phyloP scores from a whole-genome alignment of 2,113 vertebrate species.

The Callipepla californica region DNA sequence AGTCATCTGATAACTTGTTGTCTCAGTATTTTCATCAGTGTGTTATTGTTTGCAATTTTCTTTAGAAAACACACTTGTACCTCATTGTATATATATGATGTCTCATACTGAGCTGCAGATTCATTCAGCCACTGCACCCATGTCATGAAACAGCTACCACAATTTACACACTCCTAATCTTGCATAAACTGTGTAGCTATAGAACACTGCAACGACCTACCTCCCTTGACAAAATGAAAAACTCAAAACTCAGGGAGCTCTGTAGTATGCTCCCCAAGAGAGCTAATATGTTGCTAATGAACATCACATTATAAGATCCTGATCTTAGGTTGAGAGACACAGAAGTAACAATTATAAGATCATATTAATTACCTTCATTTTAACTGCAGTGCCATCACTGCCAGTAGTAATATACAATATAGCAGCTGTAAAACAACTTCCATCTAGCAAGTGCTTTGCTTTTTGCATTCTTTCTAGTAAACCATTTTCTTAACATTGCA shows the following conservation, averaged over 20 bases:
- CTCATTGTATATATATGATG: fast-evolving
- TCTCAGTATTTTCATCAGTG: not conserved
- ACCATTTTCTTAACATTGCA: not conserved
- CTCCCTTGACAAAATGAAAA: not conserved
- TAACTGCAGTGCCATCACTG: not conserved
- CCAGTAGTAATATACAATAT: not conserved
- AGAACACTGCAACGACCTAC: not conserved
- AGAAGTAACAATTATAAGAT: not conserved
- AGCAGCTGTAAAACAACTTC: not conserved
- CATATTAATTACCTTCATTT: not conserved
- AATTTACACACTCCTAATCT: not conserved
- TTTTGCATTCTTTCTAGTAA: not conserved
- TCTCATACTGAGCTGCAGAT: not conserved
- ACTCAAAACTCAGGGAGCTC: not conserved
- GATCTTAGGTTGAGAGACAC: not conserved
- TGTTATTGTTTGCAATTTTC: not conserved
- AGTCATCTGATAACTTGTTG: not conserved
- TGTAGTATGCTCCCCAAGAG: not conserved
- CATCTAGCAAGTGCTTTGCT: not conserved
- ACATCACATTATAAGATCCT: not conserved
- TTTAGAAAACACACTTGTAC: not conserved
- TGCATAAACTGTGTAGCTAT: not conserved
- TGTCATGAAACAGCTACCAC: not conserved
- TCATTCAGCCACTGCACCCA: not conserved
- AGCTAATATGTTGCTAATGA: not conserved